These are phyloP conservation scores for Carduelis carduelis DNA, from an alignment of 2,797 vertebrate genomes.

Conservation along the genomic window DNA sequence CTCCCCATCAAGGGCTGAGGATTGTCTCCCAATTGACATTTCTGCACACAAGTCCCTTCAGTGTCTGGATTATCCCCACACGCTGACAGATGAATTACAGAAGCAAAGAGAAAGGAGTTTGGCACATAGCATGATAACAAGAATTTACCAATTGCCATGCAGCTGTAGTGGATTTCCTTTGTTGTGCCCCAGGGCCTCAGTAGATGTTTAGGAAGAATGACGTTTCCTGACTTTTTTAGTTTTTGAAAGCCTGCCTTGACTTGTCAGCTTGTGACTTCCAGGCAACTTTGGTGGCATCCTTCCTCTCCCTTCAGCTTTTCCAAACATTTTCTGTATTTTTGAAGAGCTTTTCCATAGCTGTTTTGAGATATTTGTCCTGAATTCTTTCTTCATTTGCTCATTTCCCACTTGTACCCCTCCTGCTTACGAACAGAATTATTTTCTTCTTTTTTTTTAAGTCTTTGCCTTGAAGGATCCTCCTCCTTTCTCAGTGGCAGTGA, in stretches of 20 bases:
- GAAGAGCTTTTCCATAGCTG: background rate
- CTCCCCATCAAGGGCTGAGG: background rate
- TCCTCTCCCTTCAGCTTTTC: constrained; percentile 5
- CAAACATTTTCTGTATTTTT: background rate
- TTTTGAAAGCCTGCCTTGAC: constrained; percentile 7
- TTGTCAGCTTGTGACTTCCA: constrained; percentile 59
- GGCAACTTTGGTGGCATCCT: constrained; percentile 47
- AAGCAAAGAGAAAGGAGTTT: background rate
- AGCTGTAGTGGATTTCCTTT: constrained; percentile 51
- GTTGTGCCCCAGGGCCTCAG: constrained; percentile 36
- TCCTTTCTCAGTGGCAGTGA: background rate
- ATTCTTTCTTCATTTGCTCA: background rate
- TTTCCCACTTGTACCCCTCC: background rate
- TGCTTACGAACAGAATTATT: background rate
- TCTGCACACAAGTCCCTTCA: background rate
- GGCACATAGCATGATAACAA: constrained; percentile 20
- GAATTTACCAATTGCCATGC: constrained; percentile 34
- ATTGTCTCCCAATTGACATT: background rate
- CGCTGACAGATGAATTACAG: background rate
- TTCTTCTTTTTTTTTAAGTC: background rate
- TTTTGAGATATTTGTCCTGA: background rate
- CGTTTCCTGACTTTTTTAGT: constrained; percentile 33
- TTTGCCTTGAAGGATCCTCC: background rate
- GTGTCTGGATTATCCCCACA: background rate
- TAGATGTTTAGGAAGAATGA: constrained; percentile 55